These are phyloP conservation scores for Papilio gigon DNA, from an alignment of 2,888 invertebrate genomes.

Conservation along the genomic window DNA sequence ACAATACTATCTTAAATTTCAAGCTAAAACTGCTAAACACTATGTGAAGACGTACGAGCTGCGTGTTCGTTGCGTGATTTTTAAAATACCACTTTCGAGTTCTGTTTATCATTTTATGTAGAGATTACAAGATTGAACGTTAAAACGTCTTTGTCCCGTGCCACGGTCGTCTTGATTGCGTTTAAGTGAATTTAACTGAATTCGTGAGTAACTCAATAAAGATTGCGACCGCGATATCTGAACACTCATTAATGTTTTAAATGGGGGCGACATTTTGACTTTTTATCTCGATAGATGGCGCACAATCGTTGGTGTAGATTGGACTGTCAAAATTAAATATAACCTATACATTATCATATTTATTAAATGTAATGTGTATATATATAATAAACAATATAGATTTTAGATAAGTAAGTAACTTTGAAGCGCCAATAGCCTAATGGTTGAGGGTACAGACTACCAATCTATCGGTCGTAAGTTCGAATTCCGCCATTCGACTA, in stretches of 20 bases:
- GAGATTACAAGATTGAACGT: not conserved
- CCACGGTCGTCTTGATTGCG: conserved; percentile 27
- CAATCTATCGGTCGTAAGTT: too few species aligned
- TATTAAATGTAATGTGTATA: too few species aligned
- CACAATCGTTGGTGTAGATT: too few species aligned
- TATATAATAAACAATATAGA: too few species aligned
- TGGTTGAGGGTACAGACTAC: too few species aligned
- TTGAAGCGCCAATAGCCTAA: too few species aligned
- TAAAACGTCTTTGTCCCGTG: conserved; percentile 12
- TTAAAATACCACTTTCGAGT: not conserved
- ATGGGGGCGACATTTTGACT: not conserved
- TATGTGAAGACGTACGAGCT: not conserved
- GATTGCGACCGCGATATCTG: conserved; percentile 30
- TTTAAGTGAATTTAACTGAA: conserved; percentile 27
- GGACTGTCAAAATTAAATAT: too few species aligned
- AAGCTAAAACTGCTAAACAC: not conserved
- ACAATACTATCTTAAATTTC: not conserved
- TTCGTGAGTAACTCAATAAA: conserved; percentile 32
- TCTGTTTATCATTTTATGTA: conserved; percentile 1
- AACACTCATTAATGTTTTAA: conserved; percentile 13
- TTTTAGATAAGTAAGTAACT: too few species aligned
- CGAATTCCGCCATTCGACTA: too few species aligned
- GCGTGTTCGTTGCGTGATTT: not conserved
- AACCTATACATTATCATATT: too few species aligned
- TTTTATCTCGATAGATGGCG: not conserved